Percentiles rank a stretch among this genome's conserved stretches.
Evolutionary conservation across 2,888 invertebrate species (phyloP).

Genomic region (Caenorhabditis doughertyi): DNA sequence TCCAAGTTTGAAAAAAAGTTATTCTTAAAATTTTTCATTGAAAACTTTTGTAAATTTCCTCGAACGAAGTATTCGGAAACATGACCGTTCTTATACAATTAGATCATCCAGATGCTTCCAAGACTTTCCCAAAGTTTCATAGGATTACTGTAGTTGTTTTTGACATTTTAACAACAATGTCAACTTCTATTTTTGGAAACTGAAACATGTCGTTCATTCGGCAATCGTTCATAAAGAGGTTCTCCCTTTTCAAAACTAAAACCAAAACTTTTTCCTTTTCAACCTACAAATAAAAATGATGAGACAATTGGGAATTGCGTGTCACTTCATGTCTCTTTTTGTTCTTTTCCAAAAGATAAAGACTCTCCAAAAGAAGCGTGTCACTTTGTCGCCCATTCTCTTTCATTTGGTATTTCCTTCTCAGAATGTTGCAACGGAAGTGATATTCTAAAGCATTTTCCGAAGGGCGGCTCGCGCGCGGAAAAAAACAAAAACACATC

Average conservation of each 20-base stretch:
- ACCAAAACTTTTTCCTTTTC: conserved; percentile 7
- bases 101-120: too few species aligned
- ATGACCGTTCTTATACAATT: too few species aligned
- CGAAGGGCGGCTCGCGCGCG: conserved; percentile 20
- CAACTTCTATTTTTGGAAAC: background rate
- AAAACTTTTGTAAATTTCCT: too few species aligned
- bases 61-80: too few species aligned
- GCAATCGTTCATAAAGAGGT: conserved; percentile 1
- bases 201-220: background rate
- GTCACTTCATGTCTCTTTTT: conserved; percentile 4
- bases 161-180: background rate
- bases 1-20: background rate
- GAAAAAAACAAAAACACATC: conserved; percentile 52
- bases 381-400: conserved; percentile 35
- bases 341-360: conserved; percentile 6
- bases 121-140: too few species aligned
- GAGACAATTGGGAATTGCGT: conserved; percentile 58
- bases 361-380: conserved; percentile 23
- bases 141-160: background rate
- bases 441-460: conserved; percentile 42
- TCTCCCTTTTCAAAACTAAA: conserved; percentile 7
- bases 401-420: background rate
- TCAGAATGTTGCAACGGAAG: conserved; percentile 58
- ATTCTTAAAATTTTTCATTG: too few species aligned
- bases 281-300: conserved; percentile 62